Base-by-base conservation (phyloP, 2,113 vertebrate genomes). In the Macquaria australasica region DNA sequence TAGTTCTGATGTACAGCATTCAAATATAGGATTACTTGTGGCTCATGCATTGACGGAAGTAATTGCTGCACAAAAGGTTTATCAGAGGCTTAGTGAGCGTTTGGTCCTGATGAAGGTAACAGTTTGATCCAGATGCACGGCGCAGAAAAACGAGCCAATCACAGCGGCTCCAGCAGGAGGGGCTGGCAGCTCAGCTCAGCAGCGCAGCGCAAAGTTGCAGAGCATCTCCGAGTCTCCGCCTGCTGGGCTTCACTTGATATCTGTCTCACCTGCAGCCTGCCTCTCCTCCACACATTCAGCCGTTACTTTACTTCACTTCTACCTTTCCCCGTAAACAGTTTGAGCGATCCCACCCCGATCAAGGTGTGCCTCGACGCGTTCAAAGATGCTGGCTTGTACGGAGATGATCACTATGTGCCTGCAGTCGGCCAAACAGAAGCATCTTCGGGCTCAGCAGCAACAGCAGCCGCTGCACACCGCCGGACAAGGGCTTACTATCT, bases 371-470 rank as follows among this genome's bases (percentile, higher is more conserved):
- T 81, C 0, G 21, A 74, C 59, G 69, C 37, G 63, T 45, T 64
- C 48, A 34, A 94, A 94, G 86, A 96, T 96, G 96, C 89, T 96
- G 93, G 94, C 96, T 51, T 96, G 96, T 73, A 93, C 96, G 58
- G 96, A 96, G 89, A 96, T 96, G 91, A 96, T 96, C 90, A 96
- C 96, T 18, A 96, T 96, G 96, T 96, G 96, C 82, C 94, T 96
- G 79, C 96, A 96, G 88, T 96, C 95, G 28, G 94, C 95, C 86
- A 96, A 96, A 88, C 94, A 95, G 89, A 95, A 95, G 90, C 95
- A 96, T 79, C 92, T 95, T 5, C 92, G 70, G 84, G 92, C 92
- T 87, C 90, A 89, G 77, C 91, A 91, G 66, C 92, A 92, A 21
- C 90, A 85, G 72, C 93, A 66, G 82, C 91, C 79, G 75, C 91